phyloP scores from a whole-genome alignment of 2,113 vertebrate species.

The Albula goreensis region DNA sequence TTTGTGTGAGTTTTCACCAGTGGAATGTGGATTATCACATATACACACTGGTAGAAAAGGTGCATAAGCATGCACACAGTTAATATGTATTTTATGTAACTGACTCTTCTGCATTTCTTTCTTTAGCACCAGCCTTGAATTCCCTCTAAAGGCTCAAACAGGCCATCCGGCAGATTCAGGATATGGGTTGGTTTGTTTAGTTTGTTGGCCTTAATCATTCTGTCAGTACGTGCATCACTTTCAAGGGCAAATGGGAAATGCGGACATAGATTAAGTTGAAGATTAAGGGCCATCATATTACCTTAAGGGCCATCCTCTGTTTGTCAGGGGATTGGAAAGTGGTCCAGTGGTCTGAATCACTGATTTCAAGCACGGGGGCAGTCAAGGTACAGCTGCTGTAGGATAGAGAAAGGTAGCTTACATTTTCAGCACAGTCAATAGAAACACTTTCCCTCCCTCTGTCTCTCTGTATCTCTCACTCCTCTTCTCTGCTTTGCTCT shows the following conservation, averaged over 20 bases:
- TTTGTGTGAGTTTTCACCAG: too few relatives aligned
- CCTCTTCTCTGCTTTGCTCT: constrained; percentile 10
- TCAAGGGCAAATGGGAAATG: not conserved
- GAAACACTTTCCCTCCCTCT: not conserved
- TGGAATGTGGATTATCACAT: too few relatives aligned
- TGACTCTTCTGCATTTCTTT: not conserved
- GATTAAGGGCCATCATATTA: not conserved
- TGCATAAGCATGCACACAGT: too few relatives aligned
- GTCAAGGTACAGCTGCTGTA: not conserved
- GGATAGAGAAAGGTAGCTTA: not conserved
- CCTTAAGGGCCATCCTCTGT: not conserved
- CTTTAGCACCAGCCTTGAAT: not conserved
- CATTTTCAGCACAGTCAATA: not conserved
- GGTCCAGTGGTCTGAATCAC: not conserved
- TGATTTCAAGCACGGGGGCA: not conserved
- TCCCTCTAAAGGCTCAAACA: not conserved
- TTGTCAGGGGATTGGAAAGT: not conserved
- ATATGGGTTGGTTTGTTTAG: not conserved
- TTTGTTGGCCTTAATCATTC: not conserved
- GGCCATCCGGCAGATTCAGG: not conserved
- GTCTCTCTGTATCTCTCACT: not conserved
- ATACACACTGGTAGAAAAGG: too few relatives aligned
- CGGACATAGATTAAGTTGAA: not conserved
- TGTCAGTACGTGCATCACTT: not conserved
- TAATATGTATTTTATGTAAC: too few relatives aligned